These are phyloP conservation scores for Dysidea cf. avara DNA, from an alignment of 37 sponge, comb jelly and placozoan species.

Conservation along the genomic window DNA sequence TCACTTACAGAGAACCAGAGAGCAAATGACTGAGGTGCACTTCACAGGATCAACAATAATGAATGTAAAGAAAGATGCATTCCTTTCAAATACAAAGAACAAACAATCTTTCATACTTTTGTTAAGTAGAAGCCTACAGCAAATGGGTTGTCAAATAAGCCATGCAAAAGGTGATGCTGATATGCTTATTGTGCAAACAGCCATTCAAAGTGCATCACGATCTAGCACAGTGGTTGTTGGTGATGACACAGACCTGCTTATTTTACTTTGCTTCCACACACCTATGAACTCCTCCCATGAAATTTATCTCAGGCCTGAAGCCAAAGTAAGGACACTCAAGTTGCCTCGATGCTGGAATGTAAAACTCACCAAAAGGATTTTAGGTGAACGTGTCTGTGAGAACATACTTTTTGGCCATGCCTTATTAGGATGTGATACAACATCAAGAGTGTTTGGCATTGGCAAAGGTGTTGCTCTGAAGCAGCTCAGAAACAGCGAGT, in stretches of 20 bases:
- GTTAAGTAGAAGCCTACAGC: constrained; percentile 21
- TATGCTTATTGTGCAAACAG: constrained; percentile 13
- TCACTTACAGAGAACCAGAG: constrained; percentile 38
- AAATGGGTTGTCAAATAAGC: constrained; percentile 1
- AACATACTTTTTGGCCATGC: no score
- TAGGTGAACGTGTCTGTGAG: background rate
- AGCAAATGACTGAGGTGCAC: no score
- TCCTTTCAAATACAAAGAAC: background rate
- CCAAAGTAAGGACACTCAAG: constrained; percentile 3
- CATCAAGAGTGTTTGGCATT: constrained; percentile 9
- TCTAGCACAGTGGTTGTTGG: background rate
- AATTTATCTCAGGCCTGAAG: constrained; percentile 1
- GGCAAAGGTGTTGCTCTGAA: no score
- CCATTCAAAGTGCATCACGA: background rate
- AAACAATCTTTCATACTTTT: constrained; percentile 9
- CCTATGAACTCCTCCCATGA: background rate
- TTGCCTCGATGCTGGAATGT: constrained; percentile 16
- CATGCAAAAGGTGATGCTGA: constrained; percentile 26
- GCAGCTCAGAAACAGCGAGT: no score
- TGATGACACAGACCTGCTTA: constrained; percentile 26
- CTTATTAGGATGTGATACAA: constrained; percentile 22
- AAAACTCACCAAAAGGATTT: background rate
- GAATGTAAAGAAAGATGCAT: no score
- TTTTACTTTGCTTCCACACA: no score
- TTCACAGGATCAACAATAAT: no score